Base-by-base conservation (phyloP, 2,113 vertebrate genomes). In the Lamprotornis superbus region DNA sequence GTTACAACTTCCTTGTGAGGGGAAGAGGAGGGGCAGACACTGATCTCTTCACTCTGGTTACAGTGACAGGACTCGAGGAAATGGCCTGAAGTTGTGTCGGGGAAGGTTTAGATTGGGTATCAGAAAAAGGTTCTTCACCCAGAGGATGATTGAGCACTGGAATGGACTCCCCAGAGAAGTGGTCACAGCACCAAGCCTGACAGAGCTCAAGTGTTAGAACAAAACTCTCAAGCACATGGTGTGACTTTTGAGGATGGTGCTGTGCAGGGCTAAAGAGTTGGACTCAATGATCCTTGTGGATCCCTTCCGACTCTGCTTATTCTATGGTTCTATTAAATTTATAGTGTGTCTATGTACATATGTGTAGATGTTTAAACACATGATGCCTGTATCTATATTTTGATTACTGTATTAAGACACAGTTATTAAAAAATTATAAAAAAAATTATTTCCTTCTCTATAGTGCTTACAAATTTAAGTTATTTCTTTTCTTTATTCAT, bases 401-500 rank as follows among this genome's bases (percentile, higher is more conserved):
- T 79, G 19, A 23, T 22, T 77, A 17, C 70, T 69, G 11, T 50
- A 42, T 79, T 73, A 68, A 61, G 35, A 47, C 40, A 87, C 52
- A 56, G 4, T 14, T 44, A 11, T 42, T 82, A 44, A 15, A 57
- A 65, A 81, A 53, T 80, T 22, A 52, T 57, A 5, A 7, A 47
- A 30, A 10, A 20, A 8, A 46, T 46, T 8, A n/a, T 96, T 87
- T 95, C 56, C 37, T 56, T 89, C 37, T 94, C 31, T 63, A 2
- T 81, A 24, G 31, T 68, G 25, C 81, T 89, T 93, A 82, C 67
- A 55, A 24, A 3, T 96, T 94, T 96, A 78, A 95, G n/a, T 96
- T 93, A 96, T 70, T 94, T 94, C 7, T 91, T 95, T 95, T 46
- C 30, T 95, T 80, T 84, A 90, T 84, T 97, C 46, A 6, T 98